Evolutionary conservation across 2,113 vertebrate species (phyloP), one percentile per base, ranked within the genome.

Genomic region (Cololabis saira): DNA sequence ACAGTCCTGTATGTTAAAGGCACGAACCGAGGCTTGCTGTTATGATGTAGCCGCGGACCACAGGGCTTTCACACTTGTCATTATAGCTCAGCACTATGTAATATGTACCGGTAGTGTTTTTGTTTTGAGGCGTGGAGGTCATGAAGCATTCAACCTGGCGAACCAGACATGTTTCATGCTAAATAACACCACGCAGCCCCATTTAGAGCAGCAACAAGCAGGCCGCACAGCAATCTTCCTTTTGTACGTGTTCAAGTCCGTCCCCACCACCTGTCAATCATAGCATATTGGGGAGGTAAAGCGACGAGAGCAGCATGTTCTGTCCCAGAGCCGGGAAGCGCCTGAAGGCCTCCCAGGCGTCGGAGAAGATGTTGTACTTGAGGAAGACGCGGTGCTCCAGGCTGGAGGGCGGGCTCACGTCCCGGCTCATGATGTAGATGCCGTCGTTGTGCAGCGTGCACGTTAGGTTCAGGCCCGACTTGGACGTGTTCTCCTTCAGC

Each of bases 391-490:
- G 92, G 67, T 96, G 96, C 71, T 96, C 95, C 86, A 95, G 58
- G 88, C 95, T 94, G 68, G 96, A 95, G 50, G 94, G 94, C 19
- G 94, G 88, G 37, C 93, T 93, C 9, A 97, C 92, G 3, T 97
- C 96, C 9, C 96, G 92, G 75, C 95, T 98, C 92, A 98, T 91
- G 75, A 99, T 97, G 90, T 98, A 98, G 84, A 99, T 92, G 45
- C 96, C 96, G 3, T 98, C 97, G 0, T 98, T 98, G 81, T 99
- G 96, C 27, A 98, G 93, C 0, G 97, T 88, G 51, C 96, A 98
- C 4, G 95, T 96, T 89, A 98, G 88, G 88, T 98, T 98, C 44
- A 99, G 92, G 18, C 97, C 97, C 0, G 96, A 98, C 81, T 98
- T 98, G 51, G 96, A 96, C 0, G 94, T 93, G 90, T 95, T 96